A percentile compares a stretch with the other conserved stretches of the same genome.
Conservation (phyloP, 2,888 invertebrate genomes). For the Scaptomyza parva region DNA sequence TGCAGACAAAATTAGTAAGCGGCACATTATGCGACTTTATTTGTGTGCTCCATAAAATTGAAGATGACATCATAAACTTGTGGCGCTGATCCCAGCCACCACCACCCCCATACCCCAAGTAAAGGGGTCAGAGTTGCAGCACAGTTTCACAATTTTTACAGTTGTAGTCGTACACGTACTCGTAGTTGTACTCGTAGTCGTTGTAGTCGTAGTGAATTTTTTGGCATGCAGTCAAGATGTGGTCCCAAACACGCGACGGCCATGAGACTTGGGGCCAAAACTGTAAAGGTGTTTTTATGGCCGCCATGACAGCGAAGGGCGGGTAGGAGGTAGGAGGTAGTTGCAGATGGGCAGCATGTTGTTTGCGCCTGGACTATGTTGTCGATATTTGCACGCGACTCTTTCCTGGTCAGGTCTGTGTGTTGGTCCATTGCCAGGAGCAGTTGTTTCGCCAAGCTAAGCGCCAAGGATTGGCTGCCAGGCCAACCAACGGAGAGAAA, state of each 20-base stretch:
- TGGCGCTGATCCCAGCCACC: constrained; percentile 28
- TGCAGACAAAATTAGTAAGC: constrained; percentile 58
- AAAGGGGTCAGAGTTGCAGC: constrained; percentile 30
- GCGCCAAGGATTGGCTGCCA: constrained; percentile 77
- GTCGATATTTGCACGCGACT: constrained; percentile 75
- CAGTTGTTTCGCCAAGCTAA: constrained; percentile 48
- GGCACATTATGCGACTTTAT: constrained; percentile 69
- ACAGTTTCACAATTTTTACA: constrained; percentile 25
- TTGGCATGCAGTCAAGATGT: constrained; percentile 78
- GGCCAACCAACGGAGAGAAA: constrained; percentile 44
- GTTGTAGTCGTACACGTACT: constrained; percentile 12
- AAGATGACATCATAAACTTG: constrained; percentile 72
- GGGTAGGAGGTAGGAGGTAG: background rate
- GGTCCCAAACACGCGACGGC: constrained; percentile 39
- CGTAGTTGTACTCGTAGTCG: constrained; percentile 16
- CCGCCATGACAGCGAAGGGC: constrained; percentile 41
- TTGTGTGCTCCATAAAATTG: constrained; percentile 60
- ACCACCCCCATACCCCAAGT: no score
- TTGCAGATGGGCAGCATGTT: constrained; percentile 67
- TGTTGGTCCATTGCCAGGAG: constrained; percentile 43
- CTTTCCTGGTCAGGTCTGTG: constrained; percentile 30
- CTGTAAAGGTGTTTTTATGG: constrained; percentile 78
- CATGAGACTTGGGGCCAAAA: constrained; percentile 11
- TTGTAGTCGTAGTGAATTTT: constrained; percentile 47
- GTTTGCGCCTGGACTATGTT: constrained; percentile 61